Percentiles rank a stretch among this genome's conserved stretches.
Evolutionary conservation across 2,797 vertebrate genomes (phyloP).

Genomic region (Momotus momota): DNA sequence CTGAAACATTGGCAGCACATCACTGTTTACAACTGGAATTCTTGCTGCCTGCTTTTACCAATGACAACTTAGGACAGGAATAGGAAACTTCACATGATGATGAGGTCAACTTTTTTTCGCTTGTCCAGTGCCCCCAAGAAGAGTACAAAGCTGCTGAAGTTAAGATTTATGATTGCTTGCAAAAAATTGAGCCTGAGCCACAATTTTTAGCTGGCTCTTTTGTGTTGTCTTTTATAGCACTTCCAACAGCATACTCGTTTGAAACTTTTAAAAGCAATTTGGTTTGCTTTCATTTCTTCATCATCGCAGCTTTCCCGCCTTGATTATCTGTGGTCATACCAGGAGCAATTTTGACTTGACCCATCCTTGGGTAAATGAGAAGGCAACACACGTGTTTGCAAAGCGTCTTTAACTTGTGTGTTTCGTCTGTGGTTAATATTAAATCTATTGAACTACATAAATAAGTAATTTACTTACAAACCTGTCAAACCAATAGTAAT

Average conservation of each 20-base stretch:
- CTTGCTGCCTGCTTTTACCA: constrained; percentile 32
- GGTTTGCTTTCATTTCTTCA: constrained; percentile 3
- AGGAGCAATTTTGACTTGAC: not conserved
- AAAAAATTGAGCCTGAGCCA: not conserved
- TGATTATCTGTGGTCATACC: not conserved
- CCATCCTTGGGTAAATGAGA: not conserved
- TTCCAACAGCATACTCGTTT: not conserved
- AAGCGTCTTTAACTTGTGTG: not conserved
- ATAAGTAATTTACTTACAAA: constrained; percentile 54
- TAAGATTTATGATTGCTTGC: constrained; percentile 47
- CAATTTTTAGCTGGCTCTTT: not conserved
- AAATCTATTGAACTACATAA: constrained; percentile 39
- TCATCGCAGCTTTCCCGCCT: not conserved
- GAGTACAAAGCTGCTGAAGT: not conserved
- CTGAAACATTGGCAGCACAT: constrained; percentile 51
- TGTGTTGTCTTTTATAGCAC: constrained; percentile 7
- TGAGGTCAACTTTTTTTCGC: constrained; percentile 46
- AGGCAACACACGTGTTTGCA: not conserved
- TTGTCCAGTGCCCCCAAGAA: not conserved
- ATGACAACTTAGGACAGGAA: constrained; percentile 41
- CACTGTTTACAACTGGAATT: constrained; percentile 58
- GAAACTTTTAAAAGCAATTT: constrained; percentile 7
- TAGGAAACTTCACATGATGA: constrained; percentile 41
- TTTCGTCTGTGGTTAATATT: constrained; percentile 41
- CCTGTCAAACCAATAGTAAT: constrained; percentile 1